These are phyloP conservation scores for Drymodes brunneopygia DNA, from an alignment of 2,113 vertebrate species.

Conservation along the genomic window DNA sequence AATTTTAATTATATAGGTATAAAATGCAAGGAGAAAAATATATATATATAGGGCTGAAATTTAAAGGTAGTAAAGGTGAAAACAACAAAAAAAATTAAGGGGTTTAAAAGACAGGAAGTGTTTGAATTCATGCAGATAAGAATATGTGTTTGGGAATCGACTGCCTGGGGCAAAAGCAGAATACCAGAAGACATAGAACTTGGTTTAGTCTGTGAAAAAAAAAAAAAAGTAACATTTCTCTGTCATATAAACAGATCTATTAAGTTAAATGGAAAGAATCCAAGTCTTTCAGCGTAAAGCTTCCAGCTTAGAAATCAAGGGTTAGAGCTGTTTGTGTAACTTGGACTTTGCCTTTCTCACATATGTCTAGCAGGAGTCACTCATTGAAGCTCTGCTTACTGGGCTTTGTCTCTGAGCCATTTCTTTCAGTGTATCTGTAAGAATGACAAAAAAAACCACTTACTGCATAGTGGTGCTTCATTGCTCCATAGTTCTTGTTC, in stretches of 20 bases:
- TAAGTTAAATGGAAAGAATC: background rate
- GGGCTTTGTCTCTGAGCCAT: background rate
- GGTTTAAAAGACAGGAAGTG: background rate
- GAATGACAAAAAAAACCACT: background rate
- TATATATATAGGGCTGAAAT: background rate
- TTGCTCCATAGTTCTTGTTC: background rate
- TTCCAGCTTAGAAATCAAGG: background rate
- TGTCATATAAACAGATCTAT: background rate
- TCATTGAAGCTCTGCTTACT: background rate
- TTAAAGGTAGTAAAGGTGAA: background rate
- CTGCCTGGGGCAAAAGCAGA: background rate
- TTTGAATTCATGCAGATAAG: background rate
- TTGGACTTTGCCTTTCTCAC: background rate
- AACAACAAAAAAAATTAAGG: background rate
- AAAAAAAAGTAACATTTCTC: background rate
- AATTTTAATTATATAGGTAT: background rate
- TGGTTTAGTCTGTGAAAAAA: background rate
- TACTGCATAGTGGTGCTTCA: background rate
- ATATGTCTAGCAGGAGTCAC: background rate
- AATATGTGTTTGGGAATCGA: background rate
- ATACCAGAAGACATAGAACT: background rate
- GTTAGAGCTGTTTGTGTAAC: background rate
- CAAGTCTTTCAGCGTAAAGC: background rate
- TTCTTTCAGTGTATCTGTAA: background rate
- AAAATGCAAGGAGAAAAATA: background rate